Evolutionary conservation across 2,888 invertebrate genomes (phyloP).

Genomic region (Watsonalla binaria): DNA sequence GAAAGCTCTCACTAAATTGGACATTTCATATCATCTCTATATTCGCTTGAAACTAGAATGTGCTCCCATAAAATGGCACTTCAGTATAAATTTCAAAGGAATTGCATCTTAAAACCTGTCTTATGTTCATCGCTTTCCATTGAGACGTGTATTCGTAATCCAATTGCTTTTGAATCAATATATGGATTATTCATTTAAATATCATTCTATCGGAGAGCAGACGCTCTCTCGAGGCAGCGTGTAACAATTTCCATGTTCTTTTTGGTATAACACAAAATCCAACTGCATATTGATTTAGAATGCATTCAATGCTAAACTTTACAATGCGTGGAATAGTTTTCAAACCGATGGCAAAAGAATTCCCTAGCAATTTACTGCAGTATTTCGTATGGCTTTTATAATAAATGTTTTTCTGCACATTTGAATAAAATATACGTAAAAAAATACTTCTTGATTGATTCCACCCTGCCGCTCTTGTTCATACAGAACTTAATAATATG

Average conservation of each 20-base stretch:
- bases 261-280: not conserved
- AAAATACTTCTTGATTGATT: too few species aligned
- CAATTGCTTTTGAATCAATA: conserved; percentile 23
- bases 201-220: not conserved
- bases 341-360: too few species aligned
- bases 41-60: conserved; percentile 25
- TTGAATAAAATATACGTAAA: not conserved
- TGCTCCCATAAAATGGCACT: conserved; percentile 43
- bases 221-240: not conserved
- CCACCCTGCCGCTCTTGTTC: too few species aligned
- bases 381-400: not conserved
- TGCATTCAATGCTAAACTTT: not conserved
- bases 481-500: too few species aligned
- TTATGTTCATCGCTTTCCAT: conserved; percentile 30
- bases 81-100: conserved; percentile 40
- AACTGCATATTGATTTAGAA: not conserved
- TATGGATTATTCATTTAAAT: conserved; percentile 11
- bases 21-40: conserved; percentile 13
- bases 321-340: too few species aligned
- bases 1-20: conserved; percentile 16
- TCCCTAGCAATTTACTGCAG: too few species aligned
- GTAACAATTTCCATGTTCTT: not conserved
- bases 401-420: not conserved
- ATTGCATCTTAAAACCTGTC: conserved; percentile 35
- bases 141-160: conserved; percentile 22